Percentiles rank a stretch among this genome's conserved stretches.
These are phyloP conservation scores for Tanytarsus gracilentus DNA, from an alignment of 2,888 invertebrate genomes.

Conservation along the genomic window DNA sequence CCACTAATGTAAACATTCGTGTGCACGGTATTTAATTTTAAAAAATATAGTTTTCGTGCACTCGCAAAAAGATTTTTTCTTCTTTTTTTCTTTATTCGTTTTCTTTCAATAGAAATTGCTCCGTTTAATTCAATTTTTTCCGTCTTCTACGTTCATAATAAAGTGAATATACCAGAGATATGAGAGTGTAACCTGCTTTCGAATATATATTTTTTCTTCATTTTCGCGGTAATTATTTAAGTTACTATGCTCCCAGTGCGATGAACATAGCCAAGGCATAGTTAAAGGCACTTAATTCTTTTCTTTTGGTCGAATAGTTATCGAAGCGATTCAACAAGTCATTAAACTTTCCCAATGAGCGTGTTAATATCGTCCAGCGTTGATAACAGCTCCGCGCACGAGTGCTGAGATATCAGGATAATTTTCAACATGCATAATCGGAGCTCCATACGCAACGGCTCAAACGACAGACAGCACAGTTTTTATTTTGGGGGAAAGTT, in stretches of 20 bases:
- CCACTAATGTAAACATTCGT: too few species aligned
- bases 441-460: not conserved
- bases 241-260: too few species aligned
- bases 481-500: slow-evolving; percentile 6
- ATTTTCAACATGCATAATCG: not conserved
- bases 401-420: not conserved
- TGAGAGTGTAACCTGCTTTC: slow-evolving; percentile 28
- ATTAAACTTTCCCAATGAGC: not conserved
- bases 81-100: not conserved
- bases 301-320: too few species aligned
- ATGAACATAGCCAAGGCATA: too few species aligned
- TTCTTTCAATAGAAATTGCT: slow-evolving; percentile 24
- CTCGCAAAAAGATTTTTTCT: slow-evolving; percentile 8
- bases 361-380: too few species aligned
- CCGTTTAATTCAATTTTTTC: slow-evolving; percentile 24
- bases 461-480: too few species aligned
- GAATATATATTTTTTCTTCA: slow-evolving; percentile 5
- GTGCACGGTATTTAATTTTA: too few species aligned
- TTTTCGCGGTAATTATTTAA: slow-evolving; percentile 26
- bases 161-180: slow-evolving; percentile 12
- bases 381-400: not conserved
- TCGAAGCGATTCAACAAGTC: not conserved
- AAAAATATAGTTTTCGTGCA: slow-evolving; percentile 20
- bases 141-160: not conserved
- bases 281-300: too few species aligned